Conservation (phyloP, 2,113 vertebrate species). For the Hippocampus comes region DNA sequence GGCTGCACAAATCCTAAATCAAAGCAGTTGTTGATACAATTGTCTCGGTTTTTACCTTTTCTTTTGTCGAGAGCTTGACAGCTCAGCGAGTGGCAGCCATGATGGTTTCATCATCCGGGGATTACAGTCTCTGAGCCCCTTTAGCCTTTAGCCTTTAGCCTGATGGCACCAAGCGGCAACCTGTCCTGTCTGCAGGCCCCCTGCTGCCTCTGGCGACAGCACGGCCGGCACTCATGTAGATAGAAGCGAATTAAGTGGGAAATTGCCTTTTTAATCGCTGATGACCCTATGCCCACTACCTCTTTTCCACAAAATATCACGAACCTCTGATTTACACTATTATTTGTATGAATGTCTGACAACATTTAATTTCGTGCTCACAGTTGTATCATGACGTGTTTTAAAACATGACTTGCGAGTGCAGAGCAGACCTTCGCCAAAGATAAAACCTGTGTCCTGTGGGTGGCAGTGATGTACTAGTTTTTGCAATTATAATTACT, state of each 20-base stretch:
- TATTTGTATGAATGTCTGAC: no score
- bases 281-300: no score
- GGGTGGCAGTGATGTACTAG: neutral
- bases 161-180: conserved; percentile 11
- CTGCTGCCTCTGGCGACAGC: neutral
- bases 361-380: no score
- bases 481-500: neutral
- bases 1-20: accelerated
- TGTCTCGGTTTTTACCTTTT: conserved; percentile 52
- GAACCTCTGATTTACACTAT: no score
- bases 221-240: no score
- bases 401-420: no score
- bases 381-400: no score
- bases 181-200: neutral
- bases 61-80: conserved; percentile 70
- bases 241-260: no score
- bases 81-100: conserved; percentile 74
- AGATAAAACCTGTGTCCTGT: neutral
- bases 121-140: conserved; percentile 64
- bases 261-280: no score
- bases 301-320: no score
- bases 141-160: conserved; percentile 60
- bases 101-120: conserved; percentile 73
- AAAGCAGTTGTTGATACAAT: conserved; percentile 12
- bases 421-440: neutral